phyloP scores from a whole-genome alignment of 2,888 invertebrate genomes.

The Hydropsyche betteni region DNA sequence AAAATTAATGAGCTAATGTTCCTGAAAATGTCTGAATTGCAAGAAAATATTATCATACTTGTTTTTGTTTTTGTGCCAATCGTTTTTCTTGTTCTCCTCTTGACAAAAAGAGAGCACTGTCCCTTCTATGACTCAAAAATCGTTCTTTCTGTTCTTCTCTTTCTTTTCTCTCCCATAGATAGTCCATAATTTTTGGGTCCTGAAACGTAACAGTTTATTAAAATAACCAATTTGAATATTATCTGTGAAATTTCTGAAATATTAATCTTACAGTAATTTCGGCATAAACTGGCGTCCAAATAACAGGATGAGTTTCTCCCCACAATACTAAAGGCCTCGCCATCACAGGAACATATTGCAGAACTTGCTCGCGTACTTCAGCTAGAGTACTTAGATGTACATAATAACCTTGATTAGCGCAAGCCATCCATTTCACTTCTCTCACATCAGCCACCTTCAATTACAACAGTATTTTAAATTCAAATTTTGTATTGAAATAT shows the following conservation, averaged over 20 bases:
- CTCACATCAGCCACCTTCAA: conserved; percentile 49
- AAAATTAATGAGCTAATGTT: conserved; percentile 1
- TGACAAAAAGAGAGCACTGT: conserved; percentile 69
- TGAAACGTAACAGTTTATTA: conserved; percentile 54
- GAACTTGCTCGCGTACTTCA: conserved; percentile 95
- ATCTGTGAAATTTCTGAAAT: neutral
- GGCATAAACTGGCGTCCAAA: conserved; percentile 97
- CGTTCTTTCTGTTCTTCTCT: conserved; percentile 81
- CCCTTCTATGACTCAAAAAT: conserved; percentile 73
- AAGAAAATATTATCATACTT: conserved; percentile 53
- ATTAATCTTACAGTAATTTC: conserved; percentile 79
- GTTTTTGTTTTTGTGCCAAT: conserved; percentile 64
- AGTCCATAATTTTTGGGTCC: conserved; percentile 92
- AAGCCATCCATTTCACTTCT: conserved; percentile 93
- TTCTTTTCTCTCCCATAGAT: conserved; percentile 87
- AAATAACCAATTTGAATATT: conserved; percentile 19
- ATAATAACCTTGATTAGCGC: conserved; percentile 95
- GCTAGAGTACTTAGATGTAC: conserved; percentile 96
- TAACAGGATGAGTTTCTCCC: conserved; percentile 84
- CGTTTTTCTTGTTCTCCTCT: conserved; percentile 72
- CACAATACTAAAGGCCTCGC: conserved; percentile 93
- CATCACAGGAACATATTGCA: conserved; percentile 97
- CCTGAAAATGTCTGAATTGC: neutral
- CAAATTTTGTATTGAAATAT: neutral
- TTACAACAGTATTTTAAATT: neutral